Evolutionary conservation across 2,797 vertebrate genomes (phyloP).

Genomic region (Syndactyla subalaris): DNA sequence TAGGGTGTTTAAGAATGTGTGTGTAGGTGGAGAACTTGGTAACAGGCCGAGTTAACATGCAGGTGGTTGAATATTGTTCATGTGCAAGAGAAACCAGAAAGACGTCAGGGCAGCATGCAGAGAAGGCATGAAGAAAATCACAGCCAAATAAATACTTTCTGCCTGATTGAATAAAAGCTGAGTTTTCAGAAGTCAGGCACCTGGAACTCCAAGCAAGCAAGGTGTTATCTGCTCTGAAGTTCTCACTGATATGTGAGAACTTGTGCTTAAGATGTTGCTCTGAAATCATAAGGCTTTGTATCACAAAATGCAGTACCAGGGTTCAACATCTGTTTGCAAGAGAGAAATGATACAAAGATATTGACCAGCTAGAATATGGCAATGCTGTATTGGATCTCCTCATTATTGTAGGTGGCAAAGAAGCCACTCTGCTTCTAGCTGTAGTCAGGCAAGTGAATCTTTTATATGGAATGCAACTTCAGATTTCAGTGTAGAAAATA

Average conservation of each 20-base stretch:
- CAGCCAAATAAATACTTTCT: background rate
- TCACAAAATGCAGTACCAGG: background rate
- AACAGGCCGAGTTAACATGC: background rate
- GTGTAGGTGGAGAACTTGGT: slow-evolving; percentile 45
- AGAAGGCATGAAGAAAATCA: background rate
- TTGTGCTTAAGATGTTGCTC: background rate
- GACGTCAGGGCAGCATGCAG: background rate
- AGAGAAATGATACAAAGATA: background rate
- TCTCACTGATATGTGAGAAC: background rate
- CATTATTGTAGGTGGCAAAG: background rate
- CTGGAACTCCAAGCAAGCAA: background rate
- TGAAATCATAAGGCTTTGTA: background rate
- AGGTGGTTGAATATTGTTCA: background rate
- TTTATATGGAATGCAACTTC: background rate
- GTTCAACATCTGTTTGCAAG: background rate
- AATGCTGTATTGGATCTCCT: background rate
- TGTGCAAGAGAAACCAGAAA: background rate
- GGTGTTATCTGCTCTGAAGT: background rate
- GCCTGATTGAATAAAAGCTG: background rate
- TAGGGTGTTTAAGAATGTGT: background rate
- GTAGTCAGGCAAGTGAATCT: background rate
- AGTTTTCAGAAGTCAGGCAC: background rate
- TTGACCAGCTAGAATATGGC: accelerated
- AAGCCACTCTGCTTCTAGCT: background rate
- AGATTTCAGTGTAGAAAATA: background rate